Evolutionary conservation across 2,888 invertebrate species (phyloP), one percentile per base, ranked within the genome.

Genomic region (Ethmia dodecea): DNA sequence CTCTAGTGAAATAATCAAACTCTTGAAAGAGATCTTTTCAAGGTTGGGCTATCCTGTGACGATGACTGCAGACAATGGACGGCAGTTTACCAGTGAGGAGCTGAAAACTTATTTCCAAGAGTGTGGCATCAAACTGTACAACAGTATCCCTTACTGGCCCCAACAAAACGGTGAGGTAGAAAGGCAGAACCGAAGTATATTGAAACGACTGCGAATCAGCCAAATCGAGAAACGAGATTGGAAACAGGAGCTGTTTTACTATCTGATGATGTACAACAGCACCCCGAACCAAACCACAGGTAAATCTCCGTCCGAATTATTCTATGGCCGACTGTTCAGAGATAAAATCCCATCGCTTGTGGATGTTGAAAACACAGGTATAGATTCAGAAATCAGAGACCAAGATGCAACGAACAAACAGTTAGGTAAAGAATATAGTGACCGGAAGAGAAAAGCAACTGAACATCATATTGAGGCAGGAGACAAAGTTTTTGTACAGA

Each of bases 261-360:
- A 57, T 27, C 8, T 54, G 4, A 38, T 28, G 1, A 55, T 51
- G 55, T 51, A 62, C 35, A 54, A 54, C 33, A 42, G 45, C 5
- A 60, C 60, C 4, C 63, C 62, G 5, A 62, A 62, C 34, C 20
- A 37, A 5, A 47, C 52, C 0, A 63, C 62, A 4, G 51, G 64
- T 3, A 48, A 37, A 38, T 31, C 49, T 4, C 55, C 55, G 0
- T 15, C 51, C 11, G 50, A 54, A 28, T 39, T 51, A 34, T 51
- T 56, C 35, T 56, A 47, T 20, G 33, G 32, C 12, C 33, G 60
- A n/a, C 37, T 49, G 32, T 46, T 52, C 31, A 31, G 55, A 11
- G 64, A 63, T 13, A 54, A 55, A 26, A 32, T 49, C 5, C 51
- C 51, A 0, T 29, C 31, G 31, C 20, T 47, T 8, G 16, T 8